Evolutionary conservation across 2,113 vertebrate species (phyloP).

Genomic region (Cheirogaleus medius): DNA sequence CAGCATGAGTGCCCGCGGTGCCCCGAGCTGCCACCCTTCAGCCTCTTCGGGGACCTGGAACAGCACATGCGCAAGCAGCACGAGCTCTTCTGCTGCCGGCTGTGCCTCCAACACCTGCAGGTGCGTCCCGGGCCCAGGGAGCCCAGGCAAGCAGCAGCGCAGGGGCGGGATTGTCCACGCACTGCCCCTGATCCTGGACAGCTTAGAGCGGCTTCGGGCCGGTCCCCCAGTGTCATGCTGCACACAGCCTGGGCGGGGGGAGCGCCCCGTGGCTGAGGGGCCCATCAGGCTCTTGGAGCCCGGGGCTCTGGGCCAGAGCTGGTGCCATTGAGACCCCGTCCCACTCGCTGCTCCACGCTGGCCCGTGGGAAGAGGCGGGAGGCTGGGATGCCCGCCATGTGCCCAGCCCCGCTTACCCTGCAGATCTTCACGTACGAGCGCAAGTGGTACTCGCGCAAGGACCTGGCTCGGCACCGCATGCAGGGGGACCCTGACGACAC

Average conservation of each 20-base stretch:
- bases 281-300: neutral
- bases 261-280: neutral
- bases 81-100: constrained; percentile 96
- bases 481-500: constrained; percentile 97
- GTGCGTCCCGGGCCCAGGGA: constrained; percentile 74
- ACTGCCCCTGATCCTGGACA: neutral
- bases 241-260: neutral
- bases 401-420: neutral
- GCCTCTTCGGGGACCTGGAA: constrained; percentile 94
- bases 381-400: neutral
- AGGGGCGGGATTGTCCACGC: neutral
- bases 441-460: constrained; percentile 97
- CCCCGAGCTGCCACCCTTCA: constrained; percentile 90
- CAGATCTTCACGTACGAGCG: constrained; percentile 96
- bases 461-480: constrained; percentile 94
- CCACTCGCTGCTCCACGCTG: neutral
- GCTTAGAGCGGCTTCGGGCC: neutral
- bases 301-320: neutral
- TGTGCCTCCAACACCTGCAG: constrained; percentile 96
- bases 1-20: constrained; percentile 92
- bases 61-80: constrained; percentile 98
- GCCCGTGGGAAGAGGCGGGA: accelerated
- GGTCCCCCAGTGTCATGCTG: neutral
- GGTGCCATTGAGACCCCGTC: neutral
- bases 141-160: neutral